A percentile compares a stretch with the other conserved stretches of the same genome.
These are phyloP conservation scores for Odocoileus hemionus DNA, from an alignment of 2,113 vertebrate species.

Conservation along the genomic window DNA sequence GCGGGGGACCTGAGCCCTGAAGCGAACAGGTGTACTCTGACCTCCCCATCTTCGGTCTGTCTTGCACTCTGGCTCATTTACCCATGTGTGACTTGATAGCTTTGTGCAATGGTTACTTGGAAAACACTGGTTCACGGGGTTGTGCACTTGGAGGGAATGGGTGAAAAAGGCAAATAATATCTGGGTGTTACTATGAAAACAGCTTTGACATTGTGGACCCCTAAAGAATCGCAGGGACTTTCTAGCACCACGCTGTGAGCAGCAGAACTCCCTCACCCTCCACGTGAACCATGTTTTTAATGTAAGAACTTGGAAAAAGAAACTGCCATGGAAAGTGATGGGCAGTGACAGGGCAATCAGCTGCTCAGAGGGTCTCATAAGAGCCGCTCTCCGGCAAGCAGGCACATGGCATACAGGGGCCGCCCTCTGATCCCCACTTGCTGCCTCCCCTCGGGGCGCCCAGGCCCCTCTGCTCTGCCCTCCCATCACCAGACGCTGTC, in stretches of 20 bases:
- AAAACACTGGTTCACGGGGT: neutral
- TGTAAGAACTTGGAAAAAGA: neutral
- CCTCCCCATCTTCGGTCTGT: neutral
- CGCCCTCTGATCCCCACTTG: neutral
- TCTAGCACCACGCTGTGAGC: neutral
- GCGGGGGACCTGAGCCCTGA: rapidly evolving
- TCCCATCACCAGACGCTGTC: neutral
- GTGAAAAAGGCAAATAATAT: neutral
- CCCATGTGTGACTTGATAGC: neutral
- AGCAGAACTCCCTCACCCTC: neutral
- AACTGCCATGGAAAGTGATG: neutral
- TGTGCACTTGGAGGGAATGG: neutral
- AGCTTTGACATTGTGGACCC: neutral
- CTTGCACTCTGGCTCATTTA: neutral
- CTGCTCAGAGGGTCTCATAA: rapidly evolving
- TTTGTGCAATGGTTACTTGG: neutral
- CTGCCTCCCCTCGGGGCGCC: no score
- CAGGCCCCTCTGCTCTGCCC: neutral
- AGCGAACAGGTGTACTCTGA: neutral
- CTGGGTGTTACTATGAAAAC: neutral
- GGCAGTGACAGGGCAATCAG: neutral
- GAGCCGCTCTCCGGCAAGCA: rapidly evolving
- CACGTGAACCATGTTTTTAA: neutral
- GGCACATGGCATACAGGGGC: rapidly evolving
- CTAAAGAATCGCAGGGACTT: neutral